Percentiles rank a stretch among this genome's conserved stretches.
Evolutionary conservation across 2,888 invertebrate species (phyloP).

Genomic region (Notodonta ziczac): DNA sequence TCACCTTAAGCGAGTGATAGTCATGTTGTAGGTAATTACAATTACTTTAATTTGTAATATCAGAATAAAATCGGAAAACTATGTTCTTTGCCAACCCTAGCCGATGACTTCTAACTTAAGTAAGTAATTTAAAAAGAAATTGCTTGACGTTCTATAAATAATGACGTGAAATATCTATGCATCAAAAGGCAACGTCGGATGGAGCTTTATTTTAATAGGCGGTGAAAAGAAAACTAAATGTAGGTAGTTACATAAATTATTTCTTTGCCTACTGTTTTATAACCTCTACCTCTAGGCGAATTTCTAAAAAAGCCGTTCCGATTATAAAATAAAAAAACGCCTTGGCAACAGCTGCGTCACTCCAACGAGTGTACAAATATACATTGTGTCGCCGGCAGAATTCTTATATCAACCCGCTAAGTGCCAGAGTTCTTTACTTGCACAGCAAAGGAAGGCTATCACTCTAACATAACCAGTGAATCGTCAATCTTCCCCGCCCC

Average conservation of each 20-base stretch:
- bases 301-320: slow-evolving; percentile 34
- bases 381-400: not conserved
- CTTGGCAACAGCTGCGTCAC: slow-evolving; percentile 41
- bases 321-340: slow-evolving; percentile 30
- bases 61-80: too few species aligned
- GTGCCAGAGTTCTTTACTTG: slow-evolving; percentile 16
- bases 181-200: not conserved
- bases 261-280: slow-evolving; percentile 20
- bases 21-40: too few species aligned
- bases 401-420: slow-evolving; percentile 16
- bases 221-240: slow-evolving; percentile 17
- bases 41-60: too few species aligned
- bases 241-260: slow-evolving; percentile 8
- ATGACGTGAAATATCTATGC: not conserved
- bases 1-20: too few species aligned
- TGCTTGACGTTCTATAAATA: not conserved
- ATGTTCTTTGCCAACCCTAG: too few species aligned
- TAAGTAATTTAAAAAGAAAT: too few species aligned
- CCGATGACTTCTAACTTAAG: not conserved
- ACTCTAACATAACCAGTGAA: slow-evolving; percentile 36
- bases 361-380: slow-evolving; percentile 24
- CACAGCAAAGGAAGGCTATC: slow-evolving; percentile 7
- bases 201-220: not conserved
- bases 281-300: slow-evolving; percentile 15
- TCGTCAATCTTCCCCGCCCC: slow-evolving; percentile 32